phyloP scores from a whole-genome alignment of 2,888 invertebrate species.

The Eristalinus aeneus region DNA sequence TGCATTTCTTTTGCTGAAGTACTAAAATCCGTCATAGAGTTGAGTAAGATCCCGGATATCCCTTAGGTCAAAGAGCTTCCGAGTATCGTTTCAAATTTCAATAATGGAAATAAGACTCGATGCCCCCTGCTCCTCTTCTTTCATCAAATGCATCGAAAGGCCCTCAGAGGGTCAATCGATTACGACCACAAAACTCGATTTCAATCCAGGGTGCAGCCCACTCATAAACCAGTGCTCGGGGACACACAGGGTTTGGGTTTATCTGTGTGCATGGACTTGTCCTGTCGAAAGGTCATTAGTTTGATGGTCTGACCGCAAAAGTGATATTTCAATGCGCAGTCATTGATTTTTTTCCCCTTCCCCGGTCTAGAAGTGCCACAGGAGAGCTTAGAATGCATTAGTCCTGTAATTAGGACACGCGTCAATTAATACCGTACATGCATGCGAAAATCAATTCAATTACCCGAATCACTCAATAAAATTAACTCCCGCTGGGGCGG shows the following conservation, averaged over 20 bases:
- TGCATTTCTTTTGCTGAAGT: too few relatives aligned
- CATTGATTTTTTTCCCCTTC: not conserved
- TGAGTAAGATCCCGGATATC: too few relatives aligned
- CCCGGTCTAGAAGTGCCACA: not conserved
- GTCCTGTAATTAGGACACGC: slow-evolving; percentile 37
- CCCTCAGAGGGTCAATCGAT: not conserved
- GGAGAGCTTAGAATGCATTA: slow-evolving; percentile 12
- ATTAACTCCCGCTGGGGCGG: slow-evolving; percentile 9
- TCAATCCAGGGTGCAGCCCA: not conserved
- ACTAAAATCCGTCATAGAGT: too few relatives aligned
- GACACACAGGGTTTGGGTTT: not conserved
- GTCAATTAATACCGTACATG: slow-evolving; percentile 33
- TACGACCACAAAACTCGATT: not conserved
- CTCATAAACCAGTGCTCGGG: not conserved
- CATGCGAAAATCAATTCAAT: slow-evolving; percentile 54
- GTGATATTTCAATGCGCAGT: not conserved
- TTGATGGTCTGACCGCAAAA: not conserved
- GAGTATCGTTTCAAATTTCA: too few relatives aligned
- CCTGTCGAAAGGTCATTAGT: not conserved
- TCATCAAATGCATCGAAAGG: not conserved
- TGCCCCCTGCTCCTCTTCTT: not conserved
- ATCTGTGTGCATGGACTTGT: too few relatives aligned
- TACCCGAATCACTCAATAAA: slow-evolving; percentile 49
- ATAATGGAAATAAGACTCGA: too few relatives aligned
- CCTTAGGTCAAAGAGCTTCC: too few relatives aligned